Evolutionary conservation across 2,113 vertebrate species (phyloP), one percentile per base, ranked within the genome.

Genomic region (Fregetta grallaria): DNA sequence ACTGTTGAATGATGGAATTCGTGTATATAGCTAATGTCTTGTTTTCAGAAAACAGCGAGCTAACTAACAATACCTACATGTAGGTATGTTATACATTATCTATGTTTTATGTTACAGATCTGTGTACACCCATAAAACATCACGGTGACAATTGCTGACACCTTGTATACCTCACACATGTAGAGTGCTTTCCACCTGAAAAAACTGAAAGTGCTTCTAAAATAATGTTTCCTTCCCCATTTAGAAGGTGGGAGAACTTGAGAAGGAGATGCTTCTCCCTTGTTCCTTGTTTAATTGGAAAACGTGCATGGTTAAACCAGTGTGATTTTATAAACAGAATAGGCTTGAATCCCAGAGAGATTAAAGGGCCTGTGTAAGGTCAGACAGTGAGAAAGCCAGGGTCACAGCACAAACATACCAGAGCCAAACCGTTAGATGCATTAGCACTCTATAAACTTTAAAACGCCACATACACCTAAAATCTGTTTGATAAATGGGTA

Each of bases 401-500:
- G 61, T 42, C 67, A 88, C 62, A 86, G 79, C 66, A 49, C 34
- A 23, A 45, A 55, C 63, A 36, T 40, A 56, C 23, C 49, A 72
- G 52, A 59, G 44, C 49, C 70, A 87, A 95, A 79, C 62, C 22
- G 22, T 78, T 91, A 89, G 36, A 49, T 72, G 17, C 61, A 71
- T 75, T 92, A 88, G 30, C 85, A 55, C 42, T 55, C 36, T 63
- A 13, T 93, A 90, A 93, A 72, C 16, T 88, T 76, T 40, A 49
- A 65, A 90, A 72, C 15, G 75, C 13, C 18, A 16, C 0, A 3
- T 72, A 27, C 7, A 18, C 62, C 17, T 91, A 29, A 77, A 78
- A 76, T 94, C 49, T 95, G 36, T 94, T 92, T 93, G 87, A 59
- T 94, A 94, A 96, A 86, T 89, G 79, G 36, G 32, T 88, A 88